Evolutionary conservation across 37 sponge, comb jelly and placozoan species (phyloP).

Genomic region (Spongilla lacustris): DNA sequence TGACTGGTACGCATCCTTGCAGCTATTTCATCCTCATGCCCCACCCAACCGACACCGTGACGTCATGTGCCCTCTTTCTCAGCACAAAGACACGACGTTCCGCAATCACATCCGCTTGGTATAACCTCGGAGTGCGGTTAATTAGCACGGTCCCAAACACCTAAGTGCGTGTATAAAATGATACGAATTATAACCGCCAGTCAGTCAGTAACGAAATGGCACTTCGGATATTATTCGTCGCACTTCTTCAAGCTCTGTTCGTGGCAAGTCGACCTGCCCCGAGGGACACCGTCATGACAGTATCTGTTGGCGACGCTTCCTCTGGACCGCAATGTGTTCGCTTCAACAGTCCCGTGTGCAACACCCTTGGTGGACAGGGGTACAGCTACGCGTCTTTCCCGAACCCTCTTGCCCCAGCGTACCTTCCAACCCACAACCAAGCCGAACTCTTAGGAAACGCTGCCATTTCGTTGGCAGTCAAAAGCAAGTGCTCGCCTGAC

Average conservation of each 20-base stretch:
- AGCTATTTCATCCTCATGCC: no score
- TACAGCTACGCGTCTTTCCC: constrained; percentile 7
- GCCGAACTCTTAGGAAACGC: neutral
- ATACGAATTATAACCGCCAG: no score
- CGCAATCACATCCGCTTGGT: neutral
- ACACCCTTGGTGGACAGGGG: neutral
- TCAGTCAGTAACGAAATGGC: neutral
- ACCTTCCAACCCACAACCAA: neutral
- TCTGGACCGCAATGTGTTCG: neutral
- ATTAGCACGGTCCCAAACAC: neutral
- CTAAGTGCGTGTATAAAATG: neutral
- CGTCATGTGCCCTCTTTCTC: neutral
- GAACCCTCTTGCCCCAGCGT: neutral
- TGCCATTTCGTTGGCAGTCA: neutral
- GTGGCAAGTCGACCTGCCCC: neutral
- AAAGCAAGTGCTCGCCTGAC: neutral
- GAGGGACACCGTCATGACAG: neutral
- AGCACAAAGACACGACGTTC: no score
- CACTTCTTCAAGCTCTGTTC: neutral
- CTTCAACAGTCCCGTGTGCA: neutral
- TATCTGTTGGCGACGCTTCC: neutral
- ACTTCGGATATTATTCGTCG: neutral
- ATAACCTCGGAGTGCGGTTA: neutral
- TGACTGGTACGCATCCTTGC: no score
- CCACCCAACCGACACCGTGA: no score